These are phyloP conservation scores for Phoebastria nigripes DNA, from an alignment of 2,797 vertebrate genomes.

Conservation along the genomic window DNA sequence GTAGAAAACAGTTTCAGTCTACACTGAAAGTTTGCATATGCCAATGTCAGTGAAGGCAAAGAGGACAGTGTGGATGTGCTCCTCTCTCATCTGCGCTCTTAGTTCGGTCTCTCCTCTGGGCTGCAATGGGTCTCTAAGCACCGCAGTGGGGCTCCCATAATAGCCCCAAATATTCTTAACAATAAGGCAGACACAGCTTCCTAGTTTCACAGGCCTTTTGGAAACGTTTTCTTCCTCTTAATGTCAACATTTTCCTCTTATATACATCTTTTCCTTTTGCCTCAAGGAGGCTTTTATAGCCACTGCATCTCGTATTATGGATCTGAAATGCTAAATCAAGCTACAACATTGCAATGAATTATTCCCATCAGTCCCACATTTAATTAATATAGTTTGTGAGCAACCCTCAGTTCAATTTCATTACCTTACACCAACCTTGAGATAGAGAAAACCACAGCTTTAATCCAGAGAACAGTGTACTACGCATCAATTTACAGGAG, in stretches of 20 bases:
- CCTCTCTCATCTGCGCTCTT: neutral
- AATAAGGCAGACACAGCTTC: neutral
- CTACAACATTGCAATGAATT: neutral
- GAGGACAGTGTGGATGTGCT: neutral
- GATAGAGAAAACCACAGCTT: neutral
- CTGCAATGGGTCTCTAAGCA: neutral
- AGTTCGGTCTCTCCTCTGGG: neutral
- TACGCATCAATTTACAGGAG: neutral
- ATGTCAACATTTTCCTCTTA: neutral
- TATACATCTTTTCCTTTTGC: neutral
- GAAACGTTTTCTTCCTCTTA: neutral
- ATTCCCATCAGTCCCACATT: neutral
- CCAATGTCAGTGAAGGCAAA: neutral
- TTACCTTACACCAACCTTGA: neutral
- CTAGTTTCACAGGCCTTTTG: neutral
- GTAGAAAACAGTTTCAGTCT: neutral
- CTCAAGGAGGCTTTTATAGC: neutral
- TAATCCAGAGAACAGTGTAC: neutral
- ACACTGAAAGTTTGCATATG: neutral
- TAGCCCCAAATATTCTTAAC: neutral
- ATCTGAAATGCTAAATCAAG: neutral
- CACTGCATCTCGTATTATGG: accelerated
- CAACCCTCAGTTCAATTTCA: neutral
- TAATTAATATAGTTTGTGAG: neutral
- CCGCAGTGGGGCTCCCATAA: neutral